A percentile compares a stretch with the other conserved stretches of the same genome.
These are phyloP conservation scores for human (Homo sapiens) DNA, from an alignment of 2,113 vertebrate species.

Conservation along the genomic window DNA sequence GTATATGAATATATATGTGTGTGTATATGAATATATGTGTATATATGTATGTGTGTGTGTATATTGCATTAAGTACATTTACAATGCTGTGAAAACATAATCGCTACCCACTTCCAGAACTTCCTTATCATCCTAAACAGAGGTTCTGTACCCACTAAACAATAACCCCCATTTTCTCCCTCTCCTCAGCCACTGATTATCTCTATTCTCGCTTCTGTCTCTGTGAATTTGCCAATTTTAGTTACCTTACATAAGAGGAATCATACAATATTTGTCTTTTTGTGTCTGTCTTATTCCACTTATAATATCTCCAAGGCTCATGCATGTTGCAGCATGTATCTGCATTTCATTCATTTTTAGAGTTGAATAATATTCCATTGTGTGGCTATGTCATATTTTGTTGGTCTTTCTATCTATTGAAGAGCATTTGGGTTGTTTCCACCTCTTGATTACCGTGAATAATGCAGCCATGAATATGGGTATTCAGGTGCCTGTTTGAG, in stretches of 20 bases:
- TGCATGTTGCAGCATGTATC: accelerated
- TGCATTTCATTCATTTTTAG: not conserved
- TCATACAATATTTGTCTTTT: accelerated
- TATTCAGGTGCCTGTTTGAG: accelerated
- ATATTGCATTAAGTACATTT: not conserved
- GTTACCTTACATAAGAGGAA: accelerated
- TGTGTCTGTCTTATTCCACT: not conserved
- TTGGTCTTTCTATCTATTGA: accelerated
- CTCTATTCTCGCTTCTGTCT: accelerated
- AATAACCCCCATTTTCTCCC: accelerated
- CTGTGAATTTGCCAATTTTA: not conserved
- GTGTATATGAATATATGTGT: not conserved
- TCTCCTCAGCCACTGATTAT: not conserved
- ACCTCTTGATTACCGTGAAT: accelerated
- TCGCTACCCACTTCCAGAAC: not conserved
- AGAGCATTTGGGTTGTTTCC: not conserved
- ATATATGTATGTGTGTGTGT: not conserved
- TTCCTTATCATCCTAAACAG: not conserved
- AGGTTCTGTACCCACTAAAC: not conserved
- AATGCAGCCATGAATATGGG: accelerated
- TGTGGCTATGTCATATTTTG: accelerated
- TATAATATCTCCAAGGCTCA: too few relatives aligned
- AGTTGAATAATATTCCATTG: not conserved
- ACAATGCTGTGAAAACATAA: accelerated
- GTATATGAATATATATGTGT: not conserved